Evolutionary conservation across 2,797 vertebrate genomes (phyloP), one percentile per base, ranked within the genome.

Genomic region (Hippocampus kuda): DNA sequence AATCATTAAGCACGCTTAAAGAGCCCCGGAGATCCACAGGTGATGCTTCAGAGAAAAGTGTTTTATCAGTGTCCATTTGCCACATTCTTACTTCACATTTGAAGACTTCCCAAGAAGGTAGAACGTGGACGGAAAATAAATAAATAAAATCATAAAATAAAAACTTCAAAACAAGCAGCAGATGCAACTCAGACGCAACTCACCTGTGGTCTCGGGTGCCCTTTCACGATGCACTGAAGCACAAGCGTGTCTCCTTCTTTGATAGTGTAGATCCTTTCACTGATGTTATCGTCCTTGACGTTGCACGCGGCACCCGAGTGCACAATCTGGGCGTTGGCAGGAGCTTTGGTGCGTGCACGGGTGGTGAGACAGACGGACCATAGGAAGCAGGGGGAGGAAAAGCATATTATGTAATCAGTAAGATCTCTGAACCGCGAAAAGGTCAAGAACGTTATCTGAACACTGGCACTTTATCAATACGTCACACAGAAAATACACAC

Each of bases 201-300:
- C 88, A 98, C 97, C 94, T 98, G 95, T 77, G 96, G 96, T 61
- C 93, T 92, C 30, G 97, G 97, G 77, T 99, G 97, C 78, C 97
- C 97, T 42, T 94, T 97, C 70, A 99, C 93, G 65, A 98, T 92
- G 78, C 97, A 99, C 85, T 96, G 95, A 72, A 99, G 92, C 67
- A 95, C 90, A 13, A 99, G 85, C 0, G 90, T 97, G 89, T 96
- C 94, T 49, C 95, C 94, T 81, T 99, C 97, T 57, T 95, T 94
- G 88, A 99, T 98, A 67, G 96, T 98, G 89, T 98, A 99, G 84
- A 98, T 95, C 0, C 96, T 91, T 81, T 99, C 97, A 0, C 95
- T 99, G 90, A 98, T 94, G 88, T 96, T 97, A 83, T 99, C 96
- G 79, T 99, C 96, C 79, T 98, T 98, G 80, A 99, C 95, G 84